phyloP scores from a whole-genome alignment of 2,797 vertebrate species.

The Tenualosa ilisha region DNA sequence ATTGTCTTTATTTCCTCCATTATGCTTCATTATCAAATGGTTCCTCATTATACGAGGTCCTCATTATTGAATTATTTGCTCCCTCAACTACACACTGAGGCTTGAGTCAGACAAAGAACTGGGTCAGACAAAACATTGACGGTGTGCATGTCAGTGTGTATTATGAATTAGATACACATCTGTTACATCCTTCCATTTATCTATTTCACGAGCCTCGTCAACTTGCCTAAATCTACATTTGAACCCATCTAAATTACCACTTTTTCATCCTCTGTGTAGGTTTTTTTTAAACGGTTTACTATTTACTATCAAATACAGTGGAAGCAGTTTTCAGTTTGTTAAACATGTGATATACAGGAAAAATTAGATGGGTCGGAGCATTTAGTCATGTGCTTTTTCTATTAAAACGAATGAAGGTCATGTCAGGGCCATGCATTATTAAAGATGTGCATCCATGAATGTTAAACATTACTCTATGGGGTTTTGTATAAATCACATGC shows the following conservation, averaged over 20 bases:
- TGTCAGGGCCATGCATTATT: background rate
- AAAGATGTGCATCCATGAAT: background rate
- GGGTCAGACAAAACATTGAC: background rate
- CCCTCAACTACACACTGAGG: background rate
- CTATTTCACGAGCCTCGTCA: background rate
- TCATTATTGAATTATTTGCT: slow-evolving; percentile 56
- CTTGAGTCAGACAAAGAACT: background rate
- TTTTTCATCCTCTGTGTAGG: background rate
- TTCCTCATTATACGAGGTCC: slow-evolving; percentile 33
- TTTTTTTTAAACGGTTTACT: background rate
- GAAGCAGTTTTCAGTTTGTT: background rate
- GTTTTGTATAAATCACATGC: background rate
- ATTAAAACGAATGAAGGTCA: background rate
- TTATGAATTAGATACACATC: background rate
- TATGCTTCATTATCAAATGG: background rate
- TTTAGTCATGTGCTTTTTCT: no score
- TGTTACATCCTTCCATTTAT: background rate
- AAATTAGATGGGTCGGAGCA: background rate
- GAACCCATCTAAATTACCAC: background rate
- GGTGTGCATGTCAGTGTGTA: background rate
- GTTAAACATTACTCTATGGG: background rate
- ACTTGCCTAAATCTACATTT: background rate
- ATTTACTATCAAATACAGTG: background rate
- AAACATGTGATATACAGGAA: background rate
- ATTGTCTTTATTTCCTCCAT: background rate